A percentile compares a stretch with the other conserved stretches of the same genome.
These are phyloP conservation scores for Thereva nobilitata DNA, from an alignment of 2,888 invertebrate genomes.

Conservation along the genomic window DNA sequence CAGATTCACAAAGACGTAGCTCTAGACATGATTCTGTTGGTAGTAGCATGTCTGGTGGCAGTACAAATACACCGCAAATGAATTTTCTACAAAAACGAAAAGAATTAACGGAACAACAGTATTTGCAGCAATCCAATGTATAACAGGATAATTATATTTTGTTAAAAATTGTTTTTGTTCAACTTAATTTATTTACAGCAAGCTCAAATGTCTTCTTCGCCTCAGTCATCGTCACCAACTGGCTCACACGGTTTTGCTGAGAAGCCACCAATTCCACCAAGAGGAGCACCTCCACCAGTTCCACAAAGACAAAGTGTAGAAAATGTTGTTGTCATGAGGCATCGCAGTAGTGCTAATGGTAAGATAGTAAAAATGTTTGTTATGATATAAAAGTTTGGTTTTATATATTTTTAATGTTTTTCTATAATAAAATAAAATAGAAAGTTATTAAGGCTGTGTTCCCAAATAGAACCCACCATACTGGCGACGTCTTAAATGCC, in stretches of 20 bases:
- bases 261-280: constrained; percentile 65
- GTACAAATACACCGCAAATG: constrained; percentile 60
- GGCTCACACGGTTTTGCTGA: constrained; percentile 54
- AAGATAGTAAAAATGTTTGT: not conserved
- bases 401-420: not conserved
- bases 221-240: constrained; percentile 51
- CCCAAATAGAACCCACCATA: no score
- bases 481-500: no score
- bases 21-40: constrained; percentile 53
- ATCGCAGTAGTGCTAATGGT: constrained; percentile 44
- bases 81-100: constrained; percentile 61
- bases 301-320: constrained; percentile 59
- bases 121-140: constrained; percentile 26
- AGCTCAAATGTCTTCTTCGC: constrained; percentile 36
- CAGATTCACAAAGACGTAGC: constrained; percentile 60
- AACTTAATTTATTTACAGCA: constrained; percentile 11
- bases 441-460: no score
- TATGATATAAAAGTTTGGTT: no score
- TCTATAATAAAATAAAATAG: no score
- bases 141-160: not conserved
- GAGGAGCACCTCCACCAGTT: constrained; percentile 64
- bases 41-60: constrained; percentile 51
- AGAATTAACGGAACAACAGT: constrained; percentile 53
- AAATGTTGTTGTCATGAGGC: constrained; percentile 52
- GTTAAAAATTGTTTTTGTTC: not conserved